Evolutionary conservation across 2,113 vertebrate species (phyloP), one percentile per base, ranked within the genome.

Genomic region (Choloepus hoffmanni): DNA sequence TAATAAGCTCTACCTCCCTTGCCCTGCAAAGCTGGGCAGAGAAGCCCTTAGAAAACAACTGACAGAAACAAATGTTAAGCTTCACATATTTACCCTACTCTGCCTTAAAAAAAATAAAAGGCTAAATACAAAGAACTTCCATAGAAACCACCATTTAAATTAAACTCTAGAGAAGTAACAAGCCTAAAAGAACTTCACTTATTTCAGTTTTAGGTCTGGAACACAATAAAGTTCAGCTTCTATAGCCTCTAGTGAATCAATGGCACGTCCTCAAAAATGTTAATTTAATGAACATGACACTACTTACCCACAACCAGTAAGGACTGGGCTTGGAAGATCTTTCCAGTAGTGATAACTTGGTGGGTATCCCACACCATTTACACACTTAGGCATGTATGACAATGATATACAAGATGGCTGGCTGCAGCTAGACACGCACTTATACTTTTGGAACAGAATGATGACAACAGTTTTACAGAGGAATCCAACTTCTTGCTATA

Each of bases 61-160:
- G 68, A 87, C 30, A 95, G 67, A 93, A 90, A 94, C 45, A 90
- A 82, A 82, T 33, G n/a, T 26, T 90, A 86, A 92, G n/a, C 23
- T 48, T 89, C 55, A 88, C 92, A 53, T 85, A 88, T 85, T 79
- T 74, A 90, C 28, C 65, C 95, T 90, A 92, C 67, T 63, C 45
- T 67, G 21, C 70, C 45, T 94, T 79, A 85, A 92, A 86, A 19
- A 72, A 95, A 94, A 86, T 23, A 72, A 95, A 94, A 87, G 7
- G 68, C 92, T 76, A 95, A 78, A 72, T 15, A 92, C 18, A 77
- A 94, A 86, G 58, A 97, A 67, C 19, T 87, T 3, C 45, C 87
- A 55, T 2, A 92, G 23, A 91, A 63, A 68, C 45, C 63, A 90
- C 48, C 74, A 91, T 58, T 94, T 91, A 92, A 95, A 87, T 76